Conservation (phyloP, 2,113 vertebrate genomes). For the Archocentrus centrarchus region DNA sequence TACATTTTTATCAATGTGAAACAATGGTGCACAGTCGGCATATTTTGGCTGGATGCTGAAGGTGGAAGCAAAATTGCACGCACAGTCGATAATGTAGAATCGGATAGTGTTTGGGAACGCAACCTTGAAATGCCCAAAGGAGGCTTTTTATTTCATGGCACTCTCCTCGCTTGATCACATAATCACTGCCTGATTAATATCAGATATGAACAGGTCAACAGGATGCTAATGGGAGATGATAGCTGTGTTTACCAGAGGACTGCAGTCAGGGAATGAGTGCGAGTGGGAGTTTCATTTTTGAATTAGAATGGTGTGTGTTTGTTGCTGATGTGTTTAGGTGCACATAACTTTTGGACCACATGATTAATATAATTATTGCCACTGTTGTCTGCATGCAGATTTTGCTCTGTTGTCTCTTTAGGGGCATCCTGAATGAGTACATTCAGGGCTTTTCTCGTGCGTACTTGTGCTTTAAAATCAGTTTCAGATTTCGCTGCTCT, state of each 20-base stretch:
- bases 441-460: too few species aligned
- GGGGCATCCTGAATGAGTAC: not conserved
- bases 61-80: not conserved
- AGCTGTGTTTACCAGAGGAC: constrained; percentile 53
- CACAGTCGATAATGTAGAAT: not conserved
- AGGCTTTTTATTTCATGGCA: not conserved
- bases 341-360: not conserved
- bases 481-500: not conserved
- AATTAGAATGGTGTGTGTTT: constrained; percentile 12
- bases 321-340: not conserved
- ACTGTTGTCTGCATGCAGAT: not conserved
- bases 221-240: constrained; percentile 63
- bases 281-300: not conserved
- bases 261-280: not conserved
- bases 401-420: not conserved
- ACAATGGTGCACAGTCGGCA: not conserved
- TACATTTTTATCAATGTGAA: not conserved
- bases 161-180: constrained; percentile 50
- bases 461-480: too few species aligned
- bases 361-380: constrained; percentile 38
- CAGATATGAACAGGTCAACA: constrained; percentile 59
- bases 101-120: not conserved
- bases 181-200: constrained; percentile 63
- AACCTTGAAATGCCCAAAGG: not conserved
- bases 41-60: too few species aligned